Evolutionary conservation across 35 echinoderm and acorn worm species (phyloP), one percentile per base, ranked within the genome.

Genomic region (Acanthaster planci): DNA sequence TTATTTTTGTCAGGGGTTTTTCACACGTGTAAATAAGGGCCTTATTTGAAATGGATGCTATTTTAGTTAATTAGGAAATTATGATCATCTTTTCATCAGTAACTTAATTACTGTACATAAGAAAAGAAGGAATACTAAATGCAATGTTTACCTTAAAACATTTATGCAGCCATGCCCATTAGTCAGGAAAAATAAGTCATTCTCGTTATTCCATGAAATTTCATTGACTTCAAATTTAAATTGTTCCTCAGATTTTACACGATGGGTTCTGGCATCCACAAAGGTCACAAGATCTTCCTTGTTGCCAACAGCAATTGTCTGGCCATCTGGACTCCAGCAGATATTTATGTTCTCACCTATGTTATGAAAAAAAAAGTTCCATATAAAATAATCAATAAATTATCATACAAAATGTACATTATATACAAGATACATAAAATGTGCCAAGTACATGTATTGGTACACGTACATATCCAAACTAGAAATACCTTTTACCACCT

Each of bases 281-380:
- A 99, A 99, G 15, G 92, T 94, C 8, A 99, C 89, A 37, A 99
- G 75, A 87, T 99, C 96, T 83, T 99, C 96, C 59, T 99, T 99
- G 89, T 99, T 99, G 1, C 96, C 96, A 12, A 99, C 96, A 26
- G 96, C 96, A 40, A 99, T 99, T 23, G 90, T 94, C 47, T 99
- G 92, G 1, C 92, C 96, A 89, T 99, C 84, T 22, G 96, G 96
- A 87, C 96, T 99, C 96, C 96, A 99, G 64, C 96, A 94, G 27
- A 99, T 99, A 51, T 99, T 99, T 44, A 99, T 99, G 57, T 99
- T 99, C 90, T 99, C 96, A 84, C 96, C 96, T 98, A 68, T 77
- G 77, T 78, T 22, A 83, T 30, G 18, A 6, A 8, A 26, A 7
- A 26, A 21, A 15, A 83, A 29, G 5, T 72, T 55, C n/a, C 10